phyloP scores from a whole-genome alignment of 2,888 invertebrate species.

The Mantis religiosa region DNA sequence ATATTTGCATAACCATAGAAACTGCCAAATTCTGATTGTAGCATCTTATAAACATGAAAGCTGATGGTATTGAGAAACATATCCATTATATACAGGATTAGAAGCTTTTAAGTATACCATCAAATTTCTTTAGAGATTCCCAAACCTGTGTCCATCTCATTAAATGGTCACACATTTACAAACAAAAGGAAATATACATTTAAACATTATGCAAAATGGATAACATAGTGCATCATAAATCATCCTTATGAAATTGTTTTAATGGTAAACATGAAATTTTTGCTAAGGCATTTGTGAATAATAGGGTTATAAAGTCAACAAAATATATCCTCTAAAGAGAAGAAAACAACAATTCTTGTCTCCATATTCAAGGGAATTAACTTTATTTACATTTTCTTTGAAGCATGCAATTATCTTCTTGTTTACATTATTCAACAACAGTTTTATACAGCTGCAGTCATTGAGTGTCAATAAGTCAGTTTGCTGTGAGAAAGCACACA shows the following conservation, averaged over 20 bases:
- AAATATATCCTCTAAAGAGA: background rate
- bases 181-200: background rate
- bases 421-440: constrained; percentile 29
- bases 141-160: background rate
- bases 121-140: background rate
- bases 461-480: constrained; percentile 10
- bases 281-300: background rate
- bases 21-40: background rate
- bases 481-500: constrained; percentile 18
- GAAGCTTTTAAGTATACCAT: background rate
- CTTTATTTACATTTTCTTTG: constrained; percentile 30
- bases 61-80: background rate
- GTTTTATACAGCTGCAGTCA: constrained; percentile 28
- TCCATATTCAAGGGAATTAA: constrained; percentile 23
- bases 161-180: background rate
- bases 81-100: background rate
- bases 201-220: background rate
- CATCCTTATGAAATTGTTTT: background rate
- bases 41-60: background rate
- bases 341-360: background rate
- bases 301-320: background rate
- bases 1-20: background rate
- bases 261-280: background rate
- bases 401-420: constrained; percentile 25
- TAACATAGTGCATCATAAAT: background rate